Conservation (phyloP, 2,797 vertebrate genomes). For the Menidia menidia region DNA sequence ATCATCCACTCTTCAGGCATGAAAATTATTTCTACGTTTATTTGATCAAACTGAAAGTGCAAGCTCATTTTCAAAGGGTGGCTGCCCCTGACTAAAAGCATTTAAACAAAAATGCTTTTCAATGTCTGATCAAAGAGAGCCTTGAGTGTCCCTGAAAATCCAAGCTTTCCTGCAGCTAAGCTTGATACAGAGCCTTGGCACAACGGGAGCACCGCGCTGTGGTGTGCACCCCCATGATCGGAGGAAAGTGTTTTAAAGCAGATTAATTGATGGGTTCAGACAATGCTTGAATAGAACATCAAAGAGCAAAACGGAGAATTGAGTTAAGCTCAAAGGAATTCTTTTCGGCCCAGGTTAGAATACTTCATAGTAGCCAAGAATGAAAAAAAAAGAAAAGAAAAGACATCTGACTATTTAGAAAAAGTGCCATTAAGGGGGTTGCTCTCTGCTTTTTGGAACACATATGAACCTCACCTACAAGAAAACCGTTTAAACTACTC, state of each 20-base stretch:
- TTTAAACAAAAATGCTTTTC: constrained; percentile 38
- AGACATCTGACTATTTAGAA: background rate
- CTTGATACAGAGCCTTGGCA: constrained; percentile 63
- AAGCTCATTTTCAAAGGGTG: constrained; percentile 58
- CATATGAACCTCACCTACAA: background rate
- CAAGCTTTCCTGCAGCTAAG: constrained; percentile 60
- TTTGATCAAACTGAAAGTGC: constrained; percentile 44
- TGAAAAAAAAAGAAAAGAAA: constrained; percentile 12
- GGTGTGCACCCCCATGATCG: constrained; percentile 44
- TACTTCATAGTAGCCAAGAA: constrained; percentile 52
- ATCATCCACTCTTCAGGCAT: constrained; percentile 27
- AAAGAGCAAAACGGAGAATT: constrained; percentile 57
- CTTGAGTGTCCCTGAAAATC: constrained; percentile 67
- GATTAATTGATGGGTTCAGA: constrained; percentile 71
- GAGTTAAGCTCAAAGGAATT: constrained; percentile 64
- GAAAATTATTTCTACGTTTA: constrained; percentile 33
- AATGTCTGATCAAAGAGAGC: constrained; percentile 71
- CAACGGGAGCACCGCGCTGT: constrained; percentile 46
- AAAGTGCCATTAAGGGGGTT: background rate
- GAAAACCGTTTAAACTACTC: background rate
- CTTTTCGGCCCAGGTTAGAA: constrained; percentile 62
- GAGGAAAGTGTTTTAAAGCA: constrained; percentile 60
- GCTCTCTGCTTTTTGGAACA: background rate
- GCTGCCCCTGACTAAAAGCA: constrained; percentile 54
- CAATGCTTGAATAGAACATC: constrained; percentile 59